Percentiles rank a stretch among this genome's conserved stretches.
These are phyloP conservation scores for Trochalopteron elliotii DNA, from an alignment of 2,113 vertebrate species.

Conservation along the genomic window DNA sequence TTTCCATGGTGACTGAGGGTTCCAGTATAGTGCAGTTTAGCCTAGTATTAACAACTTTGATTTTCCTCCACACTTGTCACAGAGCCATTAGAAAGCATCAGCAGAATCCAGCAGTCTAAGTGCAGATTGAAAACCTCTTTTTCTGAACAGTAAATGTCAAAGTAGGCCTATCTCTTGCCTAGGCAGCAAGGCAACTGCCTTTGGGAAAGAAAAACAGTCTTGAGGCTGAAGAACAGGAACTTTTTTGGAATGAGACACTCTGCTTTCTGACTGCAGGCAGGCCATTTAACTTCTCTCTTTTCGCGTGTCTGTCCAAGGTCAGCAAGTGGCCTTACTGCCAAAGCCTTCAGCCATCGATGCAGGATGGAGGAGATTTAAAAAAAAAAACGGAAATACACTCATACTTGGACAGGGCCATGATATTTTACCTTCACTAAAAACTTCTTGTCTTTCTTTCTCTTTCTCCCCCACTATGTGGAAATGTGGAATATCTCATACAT, in stretches of 20 bases:
- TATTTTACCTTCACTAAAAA: neutral
- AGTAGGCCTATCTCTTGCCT: neutral
- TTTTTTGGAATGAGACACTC: neutral
- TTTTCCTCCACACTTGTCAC: neutral
- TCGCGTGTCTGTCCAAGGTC: neutral
- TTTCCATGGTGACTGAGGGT: neutral
- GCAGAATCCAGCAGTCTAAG: neutral
- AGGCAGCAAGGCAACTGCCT: neutral
- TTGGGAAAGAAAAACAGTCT: neutral
- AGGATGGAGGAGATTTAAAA: neutral
- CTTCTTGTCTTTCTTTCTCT: neutral
- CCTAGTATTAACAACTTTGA: neutral
- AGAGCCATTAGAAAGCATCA: neutral
- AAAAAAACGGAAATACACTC: neutral
- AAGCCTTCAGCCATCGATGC: neutral
- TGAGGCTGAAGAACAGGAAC: neutral
- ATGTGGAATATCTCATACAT: neutral
- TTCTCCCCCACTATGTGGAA: neutral
- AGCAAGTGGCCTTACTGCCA: neutral
- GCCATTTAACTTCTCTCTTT: neutral
- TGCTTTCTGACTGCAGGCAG: neutral
- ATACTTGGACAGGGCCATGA: neutral
- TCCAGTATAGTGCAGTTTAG: neutral
- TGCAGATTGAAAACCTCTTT: neutral
- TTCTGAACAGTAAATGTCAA: neutral